Evolutionary conservation across 2,888 invertebrate genomes (phyloP), one percentile per base, ranked within the genome.

Genomic region (Heterodera filipjevi): DNA sequence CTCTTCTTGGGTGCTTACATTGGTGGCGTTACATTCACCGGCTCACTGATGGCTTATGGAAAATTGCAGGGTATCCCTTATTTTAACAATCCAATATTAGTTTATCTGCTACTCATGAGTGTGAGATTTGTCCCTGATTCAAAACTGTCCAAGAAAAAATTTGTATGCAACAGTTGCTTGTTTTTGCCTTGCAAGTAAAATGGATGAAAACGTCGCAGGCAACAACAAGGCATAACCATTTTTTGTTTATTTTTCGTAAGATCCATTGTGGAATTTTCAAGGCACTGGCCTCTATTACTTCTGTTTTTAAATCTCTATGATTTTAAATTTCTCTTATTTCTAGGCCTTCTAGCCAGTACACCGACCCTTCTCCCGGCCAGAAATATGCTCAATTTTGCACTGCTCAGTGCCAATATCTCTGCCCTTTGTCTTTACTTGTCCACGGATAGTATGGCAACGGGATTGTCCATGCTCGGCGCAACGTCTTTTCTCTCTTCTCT

Each of bases 1-100:
- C 91, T 95, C 59, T 95, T 95, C 91, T 92, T 95, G 71, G 95
- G 95, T 32, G 94, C 95, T 0, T 94, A 93, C 90, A 95, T 95
- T 87, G 95, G 95, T 81, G 95, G 95, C 71, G 94, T 95, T 75
- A 95, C 95, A 5, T 95, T 95, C 91, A 94, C 94, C 84, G 95
- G 95, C 6, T 94, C 94, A 0, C 90, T 95, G 71, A 93, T 95
- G 81, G 95, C 95, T 22, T 95, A 95, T 90, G 95, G 94, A 82
- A 95, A 95, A 91, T 92, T 95, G 71, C 95, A 95, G 90, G 92
- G 85, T 82, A n/a, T 66, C 71, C 12, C 12, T 64, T 33, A 22
- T 5, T 10, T 44, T 72, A 39, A 1, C n/a, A n/a, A n/a, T n/a
- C n/a, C n/a, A n/a, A n/a, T n/a, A n/a, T n/a, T n/a, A n/a, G n/a